A percentile compares a stretch with the other conserved stretches of the same genome.
Conservation (phyloP, 2,113 vertebrate genomes). For the Lathamus discolor region DNA sequence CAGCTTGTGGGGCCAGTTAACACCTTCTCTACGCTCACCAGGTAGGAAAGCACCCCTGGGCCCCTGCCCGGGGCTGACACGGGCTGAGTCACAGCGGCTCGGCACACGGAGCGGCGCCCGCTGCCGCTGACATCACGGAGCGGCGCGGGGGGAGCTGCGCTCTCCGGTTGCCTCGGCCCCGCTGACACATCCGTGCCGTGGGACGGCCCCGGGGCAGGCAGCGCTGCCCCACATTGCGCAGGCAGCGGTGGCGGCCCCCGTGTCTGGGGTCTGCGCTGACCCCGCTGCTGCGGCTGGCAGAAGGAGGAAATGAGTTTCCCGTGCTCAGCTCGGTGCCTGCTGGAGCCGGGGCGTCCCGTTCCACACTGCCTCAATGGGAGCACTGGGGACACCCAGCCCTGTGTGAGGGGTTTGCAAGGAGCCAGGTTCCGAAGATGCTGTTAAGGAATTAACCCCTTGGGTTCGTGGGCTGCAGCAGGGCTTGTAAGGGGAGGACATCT, state of each 20-base stretch:
- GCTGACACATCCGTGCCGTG: conserved; percentile 16
- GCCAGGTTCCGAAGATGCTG: neutral
- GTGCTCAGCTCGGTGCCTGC: fast-evolving
- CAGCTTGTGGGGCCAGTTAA: fast-evolving
- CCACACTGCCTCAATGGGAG: fast-evolving
- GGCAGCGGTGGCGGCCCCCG: neutral
- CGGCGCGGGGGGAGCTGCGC: neutral
- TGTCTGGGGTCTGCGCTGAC: fast-evolving
- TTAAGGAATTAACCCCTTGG: fast-evolving
- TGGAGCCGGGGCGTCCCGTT: neutral
- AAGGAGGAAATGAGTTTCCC: neutral
- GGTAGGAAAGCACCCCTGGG: neutral
- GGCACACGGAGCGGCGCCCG: neutral
- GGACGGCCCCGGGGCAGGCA: neutral
- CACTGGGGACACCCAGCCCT: neutral
- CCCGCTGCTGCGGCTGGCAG: fast-evolving
- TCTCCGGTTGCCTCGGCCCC: neutral
- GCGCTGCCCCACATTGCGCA: neutral
- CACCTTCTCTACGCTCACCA: neutral
- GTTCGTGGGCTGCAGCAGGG: neutral
- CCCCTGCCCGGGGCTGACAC: neutral
- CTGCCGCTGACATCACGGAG: conserved; percentile 16
- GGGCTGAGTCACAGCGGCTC: neutral
- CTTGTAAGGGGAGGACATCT: neutral
- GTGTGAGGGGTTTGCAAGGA: fast-evolving